Evolutionary conservation across 2,113 vertebrate genomes (phyloP).

Genomic region (Sebastes fasciatus): DNA sequence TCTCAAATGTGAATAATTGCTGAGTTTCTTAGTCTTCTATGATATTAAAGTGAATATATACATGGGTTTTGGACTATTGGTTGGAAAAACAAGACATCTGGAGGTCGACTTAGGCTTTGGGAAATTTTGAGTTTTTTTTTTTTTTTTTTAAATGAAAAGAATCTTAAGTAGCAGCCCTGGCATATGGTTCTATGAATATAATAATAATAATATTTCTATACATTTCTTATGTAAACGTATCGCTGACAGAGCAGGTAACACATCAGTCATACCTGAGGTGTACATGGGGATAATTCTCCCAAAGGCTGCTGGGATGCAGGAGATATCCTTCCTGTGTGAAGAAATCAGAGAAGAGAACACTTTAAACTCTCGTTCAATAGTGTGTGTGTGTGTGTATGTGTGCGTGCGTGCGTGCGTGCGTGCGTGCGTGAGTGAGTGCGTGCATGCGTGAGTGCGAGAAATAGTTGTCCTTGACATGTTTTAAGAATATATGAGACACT

Average conservation of each 20-base stretch:
- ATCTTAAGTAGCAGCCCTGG: neutral
- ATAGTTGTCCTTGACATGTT: neutral
- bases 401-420: neutral
- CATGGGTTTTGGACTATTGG: neutral
- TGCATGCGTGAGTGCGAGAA: too few species aligned
- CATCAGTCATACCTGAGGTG: conserved; percentile 90
- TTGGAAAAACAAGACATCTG: neutral
- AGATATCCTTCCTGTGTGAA: conserved; percentile 90
- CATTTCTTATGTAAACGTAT: neutral
- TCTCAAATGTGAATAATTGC: too few species aligned
- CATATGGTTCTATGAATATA: neutral
- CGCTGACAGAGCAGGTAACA: neutral
- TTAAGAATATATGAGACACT: neutral
- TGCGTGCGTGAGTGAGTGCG: too few species aligned
- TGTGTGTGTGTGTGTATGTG: neutral
- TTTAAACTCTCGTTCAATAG: neutral
- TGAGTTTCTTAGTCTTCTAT: too few species aligned
- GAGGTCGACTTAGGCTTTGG: neutral
- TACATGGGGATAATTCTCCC: conserved; percentile 96
- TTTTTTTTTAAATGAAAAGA: neutral
- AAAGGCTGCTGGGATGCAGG: conserved; percentile 93
- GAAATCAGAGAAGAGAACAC: neutral
- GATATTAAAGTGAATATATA: neutral
- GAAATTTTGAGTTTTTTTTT: too few species aligned
- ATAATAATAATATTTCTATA: too few species aligned